phyloP scores from a whole-genome alignment of 2,113 vertebrate species.

The Callipepla californica region DNA sequence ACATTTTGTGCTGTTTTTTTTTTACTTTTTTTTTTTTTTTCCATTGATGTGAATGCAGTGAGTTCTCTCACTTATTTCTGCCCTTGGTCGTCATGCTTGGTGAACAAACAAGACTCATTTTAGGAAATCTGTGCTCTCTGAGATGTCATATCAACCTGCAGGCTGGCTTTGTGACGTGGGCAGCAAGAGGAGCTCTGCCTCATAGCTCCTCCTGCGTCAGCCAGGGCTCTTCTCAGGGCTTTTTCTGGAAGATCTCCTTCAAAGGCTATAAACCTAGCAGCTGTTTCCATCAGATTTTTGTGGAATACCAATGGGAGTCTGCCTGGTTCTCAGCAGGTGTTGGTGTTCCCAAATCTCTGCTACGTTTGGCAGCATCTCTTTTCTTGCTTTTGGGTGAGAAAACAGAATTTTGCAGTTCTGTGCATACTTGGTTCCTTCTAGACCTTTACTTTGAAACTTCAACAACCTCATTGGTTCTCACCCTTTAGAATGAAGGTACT shows the following conservation, averaged over 20 bases:
- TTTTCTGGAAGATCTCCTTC: background rate
- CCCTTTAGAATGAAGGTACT: background rate
- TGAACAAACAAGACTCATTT: background rate
- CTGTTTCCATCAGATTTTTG: background rate
- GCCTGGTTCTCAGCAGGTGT: background rate
- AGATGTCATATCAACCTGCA: background rate
- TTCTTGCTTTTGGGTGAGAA: background rate
- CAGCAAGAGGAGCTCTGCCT: background rate
- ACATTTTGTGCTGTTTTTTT: background rate
- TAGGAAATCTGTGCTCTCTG: background rate
- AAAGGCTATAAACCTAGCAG: background rate
- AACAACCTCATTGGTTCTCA: background rate
- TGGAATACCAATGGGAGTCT: background rate
- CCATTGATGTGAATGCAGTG: accelerated
- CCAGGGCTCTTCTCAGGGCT: background rate
- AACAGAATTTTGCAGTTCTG: background rate
- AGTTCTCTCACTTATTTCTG: background rate
- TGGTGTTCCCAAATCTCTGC: background rate
- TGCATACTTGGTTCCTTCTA: background rate
- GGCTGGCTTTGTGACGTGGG: background rate
- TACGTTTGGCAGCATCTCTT: background rate
- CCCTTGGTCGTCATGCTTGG: background rate
- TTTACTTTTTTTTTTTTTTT: background rate
- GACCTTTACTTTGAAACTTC: background rate
- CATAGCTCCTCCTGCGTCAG: background rate